Evolutionary conservation across 2,888 invertebrate genomes (phyloP), one percentile per base, ranked within the genome.

Genomic region (Gortyna flavago): DNA sequence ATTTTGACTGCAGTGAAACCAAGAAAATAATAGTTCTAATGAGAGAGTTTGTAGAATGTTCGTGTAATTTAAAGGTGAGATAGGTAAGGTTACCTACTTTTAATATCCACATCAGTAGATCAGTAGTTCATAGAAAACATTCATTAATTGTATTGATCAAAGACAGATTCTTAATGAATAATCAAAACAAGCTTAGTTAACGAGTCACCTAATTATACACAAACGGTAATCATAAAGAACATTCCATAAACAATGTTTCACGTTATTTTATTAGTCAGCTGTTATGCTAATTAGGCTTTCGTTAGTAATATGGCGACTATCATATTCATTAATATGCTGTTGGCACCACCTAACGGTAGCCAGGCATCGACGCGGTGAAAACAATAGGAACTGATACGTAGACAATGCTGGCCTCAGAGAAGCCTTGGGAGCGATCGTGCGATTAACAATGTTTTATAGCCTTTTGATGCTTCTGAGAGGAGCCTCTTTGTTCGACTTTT

Each of bases 261-360:
- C 54, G 73, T 59, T 79, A 72, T 80, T 86, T 82, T 85, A 80
- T 85, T 80, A 77, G 77, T 84, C 88, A 88, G 89, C 84, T 88
- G 88, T 80, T 88, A 86, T 85, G 87, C 21, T 75, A 81, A 81
- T 83, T 57, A 57, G 32, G 76, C 85, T 89, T 88, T 87, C 88
- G 74, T 85, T 73, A 80, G 77, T 61, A 67, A 62, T 83, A 73
- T 41, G 44, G 79, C 11, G 67, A 44, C 71, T 72, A 67, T 66
- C 71, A 61, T 81, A 61, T 54, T 62, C 61, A 92, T 94, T 91
- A 87, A 92, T 93, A 94, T 94, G 91, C 94, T 84, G 75, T 84
- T 69, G 86, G 84, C 77, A 80, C 44, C 81, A 82, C 41, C 75
- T 94, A 94, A 94, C 94, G 94, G 94, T 93, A 89, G 86, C 77